phyloP scores from a whole-genome alignment of 2,888 invertebrate species.

The Standfussiana lucernea region DNA sequence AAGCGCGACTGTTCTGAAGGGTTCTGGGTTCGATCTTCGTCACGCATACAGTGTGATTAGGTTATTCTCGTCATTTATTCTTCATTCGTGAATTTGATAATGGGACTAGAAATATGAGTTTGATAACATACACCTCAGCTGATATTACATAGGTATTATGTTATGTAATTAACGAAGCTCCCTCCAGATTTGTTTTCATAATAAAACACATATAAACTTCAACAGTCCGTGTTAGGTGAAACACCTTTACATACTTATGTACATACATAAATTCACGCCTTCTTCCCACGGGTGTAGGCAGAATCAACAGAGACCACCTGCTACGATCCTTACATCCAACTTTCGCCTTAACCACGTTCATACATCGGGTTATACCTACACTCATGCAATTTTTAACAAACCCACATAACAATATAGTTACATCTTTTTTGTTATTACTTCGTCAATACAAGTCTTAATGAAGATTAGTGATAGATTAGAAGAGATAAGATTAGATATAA shows the following conservation, averaged over 20 bases:
- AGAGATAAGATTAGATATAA: too few species aligned
- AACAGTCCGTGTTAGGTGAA: neutral
- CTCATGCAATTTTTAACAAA: neutral
- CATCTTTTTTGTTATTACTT: neutral
- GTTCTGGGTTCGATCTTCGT: neutral
- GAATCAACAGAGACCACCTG: neutral
- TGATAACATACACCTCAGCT: neutral
- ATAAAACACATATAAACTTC: slow-evolving; percentile 1
- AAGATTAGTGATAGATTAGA: neutral
- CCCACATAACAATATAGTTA: neutral
- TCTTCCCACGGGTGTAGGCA: neutral
- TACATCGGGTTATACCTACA: too few species aligned
- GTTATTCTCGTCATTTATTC: neutral
- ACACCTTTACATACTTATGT: neutral
- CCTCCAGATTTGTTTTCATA: slow-evolving; percentile 14
- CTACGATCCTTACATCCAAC: neutral
- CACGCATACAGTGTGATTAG: neutral
- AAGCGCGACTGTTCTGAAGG: neutral
- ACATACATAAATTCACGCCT: neutral
- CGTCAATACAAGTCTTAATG: neutral
- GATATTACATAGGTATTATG: neutral
- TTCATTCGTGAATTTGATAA: neutral
- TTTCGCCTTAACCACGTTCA: neutral
- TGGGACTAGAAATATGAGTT: neutral
- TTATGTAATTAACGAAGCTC: too few species aligned